Evolutionary conservation across 2,888 invertebrate species (phyloP).

Genomic region (Sesamia inferens): DNA sequence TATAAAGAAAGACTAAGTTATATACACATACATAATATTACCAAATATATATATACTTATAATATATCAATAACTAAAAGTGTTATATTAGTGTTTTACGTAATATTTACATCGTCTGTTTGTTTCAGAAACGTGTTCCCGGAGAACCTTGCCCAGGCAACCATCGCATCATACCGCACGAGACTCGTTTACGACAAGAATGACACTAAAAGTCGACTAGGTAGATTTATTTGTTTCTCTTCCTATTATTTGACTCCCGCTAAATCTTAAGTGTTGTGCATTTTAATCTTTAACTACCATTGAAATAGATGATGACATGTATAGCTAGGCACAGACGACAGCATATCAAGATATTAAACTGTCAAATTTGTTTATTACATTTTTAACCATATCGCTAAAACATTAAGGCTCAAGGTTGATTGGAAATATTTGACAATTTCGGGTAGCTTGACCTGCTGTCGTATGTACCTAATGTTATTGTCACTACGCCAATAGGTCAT

Average conservation of each 20-base stretch:
- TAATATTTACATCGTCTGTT: slow-evolving; percentile 52
- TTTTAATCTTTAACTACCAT: not conserved
- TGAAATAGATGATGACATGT: not conserved
- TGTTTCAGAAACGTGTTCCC: slow-evolving; percentile 97
- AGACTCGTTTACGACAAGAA: slow-evolving; percentile 76
- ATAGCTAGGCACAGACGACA: no score
- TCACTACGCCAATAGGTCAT: not conserved
- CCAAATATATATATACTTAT: no score
- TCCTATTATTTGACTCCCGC: not conserved
- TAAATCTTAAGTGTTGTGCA: slow-evolving; percentile 15
- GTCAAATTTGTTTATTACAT: no score
- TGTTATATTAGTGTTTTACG: no score
- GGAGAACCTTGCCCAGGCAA: slow-evolving; percentile 96
- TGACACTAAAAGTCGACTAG: slow-evolving; percentile 76
- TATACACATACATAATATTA: no score
- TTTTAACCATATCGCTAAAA: no score
- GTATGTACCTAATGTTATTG: not conserved
- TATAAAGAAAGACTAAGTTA: no score
- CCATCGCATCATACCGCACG: slow-evolving; percentile 92
- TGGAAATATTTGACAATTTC: no score
- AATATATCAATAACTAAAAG: no score
- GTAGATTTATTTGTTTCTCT: slow-evolving; percentile 64
- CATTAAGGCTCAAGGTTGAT: no score
- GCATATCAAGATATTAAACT: no score
- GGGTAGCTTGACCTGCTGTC: no score